phyloP scores from a whole-genome alignment of 2,888 invertebrate species.

The Eretmocerus hayati region DNA sequence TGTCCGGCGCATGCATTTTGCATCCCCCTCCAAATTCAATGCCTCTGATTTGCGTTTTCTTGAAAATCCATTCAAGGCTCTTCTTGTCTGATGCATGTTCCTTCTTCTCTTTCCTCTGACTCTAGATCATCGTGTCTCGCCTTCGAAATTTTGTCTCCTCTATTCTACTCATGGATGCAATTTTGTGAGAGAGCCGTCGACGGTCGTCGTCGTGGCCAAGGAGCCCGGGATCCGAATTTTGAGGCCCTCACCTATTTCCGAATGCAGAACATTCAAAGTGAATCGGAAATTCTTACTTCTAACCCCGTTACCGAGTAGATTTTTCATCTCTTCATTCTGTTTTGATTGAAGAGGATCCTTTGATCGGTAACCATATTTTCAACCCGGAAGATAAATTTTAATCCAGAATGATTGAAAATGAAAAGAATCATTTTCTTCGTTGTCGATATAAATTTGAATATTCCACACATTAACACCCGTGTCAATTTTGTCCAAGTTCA shows the following conservation, averaged over 20 bases:
- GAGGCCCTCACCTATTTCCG: conserved; percentile 21
- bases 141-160: conserved; percentile 1
- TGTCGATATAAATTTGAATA: no score
- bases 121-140: neutral
- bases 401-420: no score
- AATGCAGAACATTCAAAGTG: no score
- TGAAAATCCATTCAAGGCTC: conserved; percentile 10
- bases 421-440: no score
- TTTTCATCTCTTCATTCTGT: no score
- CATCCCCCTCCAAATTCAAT: neutral
- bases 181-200: neutral
- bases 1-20: conserved; percentile 3
- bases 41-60: neutral
- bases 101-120: neutral
- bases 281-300: no score
- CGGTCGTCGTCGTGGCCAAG: neutral
- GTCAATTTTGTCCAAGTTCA: no score
- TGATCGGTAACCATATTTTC: no score
- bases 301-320: no score
- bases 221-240: conserved; percentile 10
- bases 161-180: neutral
- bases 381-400: no score
- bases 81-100: neutral
- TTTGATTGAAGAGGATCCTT: no score
- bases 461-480: no score